These are phyloP conservation scores for Hirudo medicinalis DNA, from an alignment of 1,140 invertebrate species.

Conservation along the genomic window DNA sequence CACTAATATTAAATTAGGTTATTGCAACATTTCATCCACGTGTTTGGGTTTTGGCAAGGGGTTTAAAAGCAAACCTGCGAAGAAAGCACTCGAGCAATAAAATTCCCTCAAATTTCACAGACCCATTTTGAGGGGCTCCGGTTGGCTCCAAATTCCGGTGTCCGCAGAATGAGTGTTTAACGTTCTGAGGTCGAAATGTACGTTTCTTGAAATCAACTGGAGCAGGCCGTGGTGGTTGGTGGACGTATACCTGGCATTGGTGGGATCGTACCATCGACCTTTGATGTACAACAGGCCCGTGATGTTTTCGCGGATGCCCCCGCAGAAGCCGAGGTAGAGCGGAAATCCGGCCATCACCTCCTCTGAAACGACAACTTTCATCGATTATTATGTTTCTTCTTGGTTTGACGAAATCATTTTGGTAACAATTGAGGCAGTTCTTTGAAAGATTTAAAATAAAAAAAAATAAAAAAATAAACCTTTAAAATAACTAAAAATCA, in stretches of 20 bases:
- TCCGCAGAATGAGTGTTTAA: neutral
- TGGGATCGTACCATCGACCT: slow-evolving; percentile 1
- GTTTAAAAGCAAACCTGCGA: too few species aligned
- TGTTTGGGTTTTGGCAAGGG: too few species aligned
- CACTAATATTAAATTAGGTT: too few species aligned
- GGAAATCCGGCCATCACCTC: neutral
- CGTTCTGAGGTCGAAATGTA: neutral
- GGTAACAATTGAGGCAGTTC: too few species aligned
- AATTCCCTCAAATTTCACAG: too few species aligned
- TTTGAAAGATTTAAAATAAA: too few species aligned
- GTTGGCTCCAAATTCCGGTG: neutral
- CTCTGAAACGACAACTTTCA: neutral
- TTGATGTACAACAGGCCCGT: neutral
- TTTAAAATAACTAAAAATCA: neutral
- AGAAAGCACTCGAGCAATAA: too few species aligned
- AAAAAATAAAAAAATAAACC: too few species aligned
- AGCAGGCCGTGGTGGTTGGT: neutral
- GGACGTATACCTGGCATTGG: neutral
- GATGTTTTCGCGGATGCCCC: neutral
- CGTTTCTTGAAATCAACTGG: neutral
- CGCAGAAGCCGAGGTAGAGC: neutral
- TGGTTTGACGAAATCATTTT: neutral
- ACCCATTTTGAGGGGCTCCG: too few species aligned
- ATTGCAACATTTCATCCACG: too few species aligned
- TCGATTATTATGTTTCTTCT: neutral